A percentile compares a stretch with the other conserved stretches of the same genome.
These are phyloP conservation scores for Danio kyathit DNA, from an alignment of 2,797 vertebrate species.

Conservation along the genomic window DNA sequence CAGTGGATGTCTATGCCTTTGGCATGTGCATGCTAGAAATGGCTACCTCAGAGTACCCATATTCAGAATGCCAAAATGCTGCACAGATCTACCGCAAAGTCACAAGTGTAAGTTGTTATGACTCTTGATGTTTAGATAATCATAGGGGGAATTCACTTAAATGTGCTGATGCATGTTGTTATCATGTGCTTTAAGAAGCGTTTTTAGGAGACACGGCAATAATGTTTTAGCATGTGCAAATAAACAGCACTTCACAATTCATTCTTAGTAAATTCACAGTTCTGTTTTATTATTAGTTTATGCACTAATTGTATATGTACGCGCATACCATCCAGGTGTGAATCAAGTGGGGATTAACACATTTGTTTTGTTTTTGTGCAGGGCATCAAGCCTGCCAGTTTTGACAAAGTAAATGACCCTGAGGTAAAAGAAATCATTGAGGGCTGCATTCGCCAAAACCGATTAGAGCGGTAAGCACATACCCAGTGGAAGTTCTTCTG, in stretches of 20 bases:
- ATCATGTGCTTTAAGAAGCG: not conserved
- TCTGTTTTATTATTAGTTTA: not conserved
- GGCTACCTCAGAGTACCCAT: constrained; percentile 96
- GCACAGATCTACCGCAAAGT: constrained; percentile 98
- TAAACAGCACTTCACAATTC: not conserved
- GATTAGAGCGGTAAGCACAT: constrained; percentile 85
- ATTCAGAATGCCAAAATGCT: constrained; percentile 96
- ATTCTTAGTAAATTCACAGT: not conserved
- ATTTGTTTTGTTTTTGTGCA: constrained; percentile 58
- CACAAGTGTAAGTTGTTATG: constrained; percentile 87
- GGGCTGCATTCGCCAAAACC: constrained; percentile 93
- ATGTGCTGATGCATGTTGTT: not conserved
- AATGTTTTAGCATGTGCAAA: not conserved
- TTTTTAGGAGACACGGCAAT: not conserved
- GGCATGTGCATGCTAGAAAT: constrained; percentile 99
- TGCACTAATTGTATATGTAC: not conserved
- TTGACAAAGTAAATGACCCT: constrained; percentile 93
- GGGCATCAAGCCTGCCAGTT: constrained; percentile 97
- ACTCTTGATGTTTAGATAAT: not conserved
- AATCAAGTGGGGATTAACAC: not conserved
- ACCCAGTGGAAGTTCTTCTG: constrained; percentile 19
- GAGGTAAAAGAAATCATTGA: constrained; percentile 98
- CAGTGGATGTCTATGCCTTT: constrained; percentile 96
- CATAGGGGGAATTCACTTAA: not conserved
- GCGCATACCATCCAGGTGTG: not conserved